Base-by-base conservation (phyloP, 1,140 invertebrate genomes). In the Diorhabda sublineata region DNA sequence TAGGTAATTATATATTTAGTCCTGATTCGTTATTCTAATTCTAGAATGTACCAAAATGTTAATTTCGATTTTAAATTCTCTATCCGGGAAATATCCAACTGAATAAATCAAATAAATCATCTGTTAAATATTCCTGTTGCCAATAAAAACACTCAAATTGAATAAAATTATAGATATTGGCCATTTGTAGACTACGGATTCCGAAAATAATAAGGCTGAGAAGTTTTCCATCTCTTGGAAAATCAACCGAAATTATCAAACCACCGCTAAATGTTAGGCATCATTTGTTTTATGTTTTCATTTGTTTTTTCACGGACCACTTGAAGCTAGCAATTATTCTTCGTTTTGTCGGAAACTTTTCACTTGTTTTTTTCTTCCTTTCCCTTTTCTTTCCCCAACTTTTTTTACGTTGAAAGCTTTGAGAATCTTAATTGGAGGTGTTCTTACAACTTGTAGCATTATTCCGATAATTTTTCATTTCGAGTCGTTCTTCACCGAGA, bases 281-380 rank as follows among this genome's bases (percentile, higher is more conserved):
- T 77, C 74, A 78, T 78, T 78, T 78, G 73, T 77, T 78, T 77
- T 77, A 78, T 78, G 75, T 78, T 78, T 78, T 77, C 77, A 78
- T 78, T 78, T 77, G 77, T 76, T 78, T 74, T 74, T 78, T 77
- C 74, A 74, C 73, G 70, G 74, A 65, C 72, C 77, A 76, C 72
- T 78, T 77, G 75, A 77, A 74, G 75, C 70, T 58, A 69, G 75
- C 76, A 78, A 78, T 78, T 78, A 78, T 78, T 78, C 77, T 78
- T 78, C 77, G 69, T 78, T 77, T 75, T 73, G 56, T 44, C 64
- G 44, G 63, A 45, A 72, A 69, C 52, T 74, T 68, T 71, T 69
- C 63, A 42, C 65, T 44, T 58, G 52, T 67, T 70, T 67, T 63
- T 67, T 42, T 47, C 64, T 62, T 71, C 60, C 58, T 41, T 52